Evolutionary conservation across 2,888 invertebrate species (phyloP), one percentile per base, ranked within the genome.

Genomic region (Ceramica pisi): DNA sequence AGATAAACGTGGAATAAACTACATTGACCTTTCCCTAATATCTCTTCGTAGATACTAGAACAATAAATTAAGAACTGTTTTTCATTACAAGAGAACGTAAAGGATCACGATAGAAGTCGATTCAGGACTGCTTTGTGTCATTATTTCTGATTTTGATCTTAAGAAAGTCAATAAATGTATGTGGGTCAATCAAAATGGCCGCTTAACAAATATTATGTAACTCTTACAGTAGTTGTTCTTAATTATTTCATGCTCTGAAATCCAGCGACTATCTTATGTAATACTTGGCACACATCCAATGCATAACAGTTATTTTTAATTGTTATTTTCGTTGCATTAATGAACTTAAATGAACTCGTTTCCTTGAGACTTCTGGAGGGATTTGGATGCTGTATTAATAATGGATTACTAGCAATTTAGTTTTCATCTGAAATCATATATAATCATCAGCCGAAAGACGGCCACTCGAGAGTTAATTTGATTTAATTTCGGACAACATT

Each of bases 201-300:
- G 3, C 31, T 56, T 64, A 16, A 21, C 10, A 74, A 19, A 5
- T 19, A 44, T 73, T 73, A 65, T 67, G 21, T 44, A 56, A 78
- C 31, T 2, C 0, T 50, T 38, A 68, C 23, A 35, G 23, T 51
- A 35, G 23, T 51, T 44, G 0, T 35, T 78, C 51, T 61, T 65
- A 68, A 65, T 78, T 65, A 57, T 61, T 75, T 56, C 44, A 61
- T 64, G 51, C 64, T 65, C 64, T 57, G 48, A 68, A 61, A 63
- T 41, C 35, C 59, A 55, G 31, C 66, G 16, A 59, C 41, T 53
- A 21, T 50, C 19, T 60, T 69, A 71, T 48, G 31, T 61, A 66
- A 71, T 44, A 53, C 16, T 69, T 80, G 80, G 72, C 80, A 65
- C 23, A 61, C 38, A 57, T 55, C 71, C 80, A 80, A 56, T 65